Evolutionary conservation across 2,888 invertebrate species (phyloP), one percentile per base, ranked within the genome.

Genomic region (Himalopsyche anomala): DNA sequence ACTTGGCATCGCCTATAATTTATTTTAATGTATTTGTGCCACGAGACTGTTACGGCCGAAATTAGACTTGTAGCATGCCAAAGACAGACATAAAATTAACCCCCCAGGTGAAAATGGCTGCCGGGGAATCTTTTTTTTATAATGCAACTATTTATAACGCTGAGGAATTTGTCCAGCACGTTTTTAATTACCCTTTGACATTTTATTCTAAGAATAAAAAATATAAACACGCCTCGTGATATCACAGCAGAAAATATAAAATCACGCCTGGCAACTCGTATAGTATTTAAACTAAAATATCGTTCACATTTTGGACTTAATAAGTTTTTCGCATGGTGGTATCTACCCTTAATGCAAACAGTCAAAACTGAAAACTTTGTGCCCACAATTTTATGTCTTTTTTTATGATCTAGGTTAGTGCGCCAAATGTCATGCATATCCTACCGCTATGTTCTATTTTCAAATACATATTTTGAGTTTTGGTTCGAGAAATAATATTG

Each of bases 81-180:
- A 62, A 74, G 74, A 74, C 74, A 74, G 74, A 36, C 74, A 36
- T 74, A 74, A 74, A 74, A 74, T 36, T 74, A 28, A 36, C 28
- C 74, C 74, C 74, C 36, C 19, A 5, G 36, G 36, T 36, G n/a
- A 19, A 19, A 19, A 19, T 62, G 11, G n/a, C 8, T 28, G 62
- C 19, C n/a, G 8, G 19, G n/a, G 9, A 62, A 62, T 28, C n/a
- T 28, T 62, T 62, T 19, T 62, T 19, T 36, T 74, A 3, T 74
- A 74, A 38, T 74, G 9, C 12, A 38, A 36, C 74, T 36, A 36
- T 36, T 28, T 74, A 74, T 36, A 74, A 15, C 12, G 9, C 5
- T 74, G 36, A 36, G 74, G 36, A 36, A 74, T 36, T 15, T 2
- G 74, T 28, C 36, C 11, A 15, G 38, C 28, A 62, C 4, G 9